A percentile compares a stretch with the other conserved stretches of the same genome.
Conservation (phyloP, 2,113 vertebrate genomes). For the Melanocharis versteri region DNA sequence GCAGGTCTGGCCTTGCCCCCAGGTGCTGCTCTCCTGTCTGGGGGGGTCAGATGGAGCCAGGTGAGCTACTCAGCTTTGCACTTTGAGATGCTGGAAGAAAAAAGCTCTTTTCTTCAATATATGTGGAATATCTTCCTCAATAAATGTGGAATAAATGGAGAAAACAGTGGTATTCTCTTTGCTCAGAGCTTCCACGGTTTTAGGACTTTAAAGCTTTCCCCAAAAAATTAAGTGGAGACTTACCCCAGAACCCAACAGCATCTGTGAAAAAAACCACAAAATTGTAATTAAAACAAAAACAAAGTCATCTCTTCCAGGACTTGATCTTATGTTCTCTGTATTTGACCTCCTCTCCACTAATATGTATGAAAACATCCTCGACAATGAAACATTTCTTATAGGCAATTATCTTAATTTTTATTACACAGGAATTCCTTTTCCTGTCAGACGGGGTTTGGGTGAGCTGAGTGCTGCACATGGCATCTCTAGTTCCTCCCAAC, state of each 20-base stretch:
- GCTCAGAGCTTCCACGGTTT: not conserved
- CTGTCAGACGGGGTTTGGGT: not conserved
- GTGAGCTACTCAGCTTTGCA: not conserved
- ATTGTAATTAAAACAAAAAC: not conserved
- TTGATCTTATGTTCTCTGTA: constrained; percentile 44
- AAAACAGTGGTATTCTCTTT: not conserved
- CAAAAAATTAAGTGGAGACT: not conserved
- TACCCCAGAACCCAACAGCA: not conserved
- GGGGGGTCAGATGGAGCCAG: not conserved
- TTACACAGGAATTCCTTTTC: constrained; percentile 70
- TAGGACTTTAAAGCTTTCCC: not conserved
- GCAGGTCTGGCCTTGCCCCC: not conserved
- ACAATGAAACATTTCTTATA: constrained; percentile 17
- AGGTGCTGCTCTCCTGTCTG: not conserved
- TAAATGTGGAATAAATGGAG: not conserved
- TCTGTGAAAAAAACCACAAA: not conserved
- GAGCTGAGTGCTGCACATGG: not conserved
- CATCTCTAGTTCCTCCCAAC: constrained; percentile 12
- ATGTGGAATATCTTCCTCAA: not conserved
- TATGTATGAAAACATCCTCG: constrained; percentile 2
- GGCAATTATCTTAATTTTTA: constrained; percentile 63
- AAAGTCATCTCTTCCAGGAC: not conserved
- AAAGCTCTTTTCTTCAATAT: not conserved
- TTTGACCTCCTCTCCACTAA: constrained; percentile 25
- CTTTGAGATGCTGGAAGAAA: not conserved